phyloP scores from a whole-genome alignment of 1,140 invertebrate species.

The Drosophila oshimai region DNA sequence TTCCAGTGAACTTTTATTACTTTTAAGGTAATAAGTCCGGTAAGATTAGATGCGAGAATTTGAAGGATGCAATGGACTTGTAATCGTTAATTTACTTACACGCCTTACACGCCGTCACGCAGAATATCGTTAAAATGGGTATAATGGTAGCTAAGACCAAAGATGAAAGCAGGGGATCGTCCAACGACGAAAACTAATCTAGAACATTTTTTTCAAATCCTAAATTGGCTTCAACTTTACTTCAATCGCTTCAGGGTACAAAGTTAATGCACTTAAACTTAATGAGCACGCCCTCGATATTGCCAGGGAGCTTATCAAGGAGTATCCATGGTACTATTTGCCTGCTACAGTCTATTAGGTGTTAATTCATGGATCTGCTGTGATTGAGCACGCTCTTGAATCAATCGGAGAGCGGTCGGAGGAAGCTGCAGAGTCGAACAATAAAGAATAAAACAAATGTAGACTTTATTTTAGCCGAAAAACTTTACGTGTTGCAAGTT shows the following conservation, averaged over 20 bases:
- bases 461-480: too few relatives aligned
- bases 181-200: too few relatives aligned
- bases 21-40: background rate
- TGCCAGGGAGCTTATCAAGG: background rate
- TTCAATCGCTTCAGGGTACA: background rate
- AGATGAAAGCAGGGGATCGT: too few relatives aligned
- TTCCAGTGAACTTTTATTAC: too few relatives aligned
- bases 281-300: background rate
- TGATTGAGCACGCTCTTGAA: background rate
- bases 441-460: background rate
- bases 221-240: too few relatives aligned
- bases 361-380: background rate
- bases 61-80: too few relatives aligned
- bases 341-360: background rate
- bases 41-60: background rate
- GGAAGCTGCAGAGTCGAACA: slow-evolving; percentile 2
- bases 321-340: background rate
- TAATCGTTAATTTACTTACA: too few relatives aligned
- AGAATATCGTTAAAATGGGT: too few relatives aligned
- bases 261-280: background rate
- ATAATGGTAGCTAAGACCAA: too few relatives aligned
- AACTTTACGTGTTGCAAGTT: too few relatives aligned
- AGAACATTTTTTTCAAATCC: too few relatives aligned
- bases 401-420: slow-evolving; percentile 2
- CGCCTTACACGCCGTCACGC: too few relatives aligned